phyloP scores from a whole-genome alignment of 1,140 invertebrate genomes.

The Leptinotarsa undecemlineata region DNA sequence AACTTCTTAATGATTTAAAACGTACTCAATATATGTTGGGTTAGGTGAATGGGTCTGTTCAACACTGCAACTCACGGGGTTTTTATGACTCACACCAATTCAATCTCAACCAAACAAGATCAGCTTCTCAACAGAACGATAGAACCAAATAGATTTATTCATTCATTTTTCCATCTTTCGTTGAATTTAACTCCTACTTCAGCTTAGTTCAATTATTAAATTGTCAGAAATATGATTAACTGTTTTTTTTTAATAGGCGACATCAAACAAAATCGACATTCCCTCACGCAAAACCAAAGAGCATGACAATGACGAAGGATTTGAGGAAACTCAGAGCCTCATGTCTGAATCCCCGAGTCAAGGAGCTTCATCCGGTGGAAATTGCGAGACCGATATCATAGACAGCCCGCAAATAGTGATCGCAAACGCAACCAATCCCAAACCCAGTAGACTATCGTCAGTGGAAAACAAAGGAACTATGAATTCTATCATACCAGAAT shows the following conservation, averaged over 20 bases:
- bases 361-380: conserved; percentile 49
- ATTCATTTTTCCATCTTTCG: background rate
- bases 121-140: too few species aligned
- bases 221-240: background rate
- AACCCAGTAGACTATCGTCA: conserved; percentile 28
- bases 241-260: conserved; percentile 25
- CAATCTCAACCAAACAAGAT: too few species aligned
- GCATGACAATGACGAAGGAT: conserved; percentile 78
- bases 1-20: background rate
- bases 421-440: conserved; percentile 28
- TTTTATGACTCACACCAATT: too few species aligned
- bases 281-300: conserved; percentile 41
- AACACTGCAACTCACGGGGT: too few species aligned
- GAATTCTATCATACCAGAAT: conserved; percentile 16
- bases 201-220: background rate
- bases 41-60: too few species aligned
- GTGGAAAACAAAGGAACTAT: conserved; percentile 27
- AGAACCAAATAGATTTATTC: background rate
- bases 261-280: conserved; percentile 45
- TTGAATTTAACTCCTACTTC: background rate
- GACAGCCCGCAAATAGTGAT: conserved; percentile 31
- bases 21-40: too few species aligned
- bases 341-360: conserved; percentile 80
- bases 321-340: conserved; percentile 84
- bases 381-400: conserved; percentile 46